Percentiles rank a stretch among this genome's conserved stretches.
Conservation (phyloP, 2,113 vertebrate genomes). For the Lota lota region DNA sequence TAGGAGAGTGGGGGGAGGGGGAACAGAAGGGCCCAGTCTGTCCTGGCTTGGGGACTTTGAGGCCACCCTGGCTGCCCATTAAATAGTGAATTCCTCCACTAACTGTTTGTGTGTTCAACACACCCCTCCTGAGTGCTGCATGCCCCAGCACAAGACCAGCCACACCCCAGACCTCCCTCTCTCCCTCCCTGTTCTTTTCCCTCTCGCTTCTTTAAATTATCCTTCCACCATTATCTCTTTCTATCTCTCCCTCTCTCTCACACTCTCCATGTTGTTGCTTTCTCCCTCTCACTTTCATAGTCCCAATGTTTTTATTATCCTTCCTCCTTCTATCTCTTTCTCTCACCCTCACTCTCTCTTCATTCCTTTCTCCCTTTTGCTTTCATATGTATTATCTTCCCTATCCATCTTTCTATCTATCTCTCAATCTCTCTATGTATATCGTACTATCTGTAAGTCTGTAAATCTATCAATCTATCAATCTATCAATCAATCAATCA, state of each 20-base stretch:
- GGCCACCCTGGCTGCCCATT: slow-evolving; percentile 70
- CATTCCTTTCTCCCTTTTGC: slow-evolving; percentile 65
- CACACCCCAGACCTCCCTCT: slow-evolving; percentile 64
- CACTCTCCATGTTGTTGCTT: not conserved
- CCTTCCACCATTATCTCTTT: not conserved
- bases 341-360: slow-evolving; percentile 56
- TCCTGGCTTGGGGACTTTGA: slow-evolving; percentile 50
- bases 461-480: no score
- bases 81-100: slow-evolving; percentile 82
- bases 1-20: slow-evolving; percentile 3
- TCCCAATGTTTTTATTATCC: no score
- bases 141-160: slow-evolving; percentile 72
- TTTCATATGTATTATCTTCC: slow-evolving; percentile 32
- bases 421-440: no score
- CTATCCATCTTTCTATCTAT: no score
- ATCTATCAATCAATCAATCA: no score
- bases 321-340: not conserved
- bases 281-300: slow-evolving; percentile 58
- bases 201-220: no score
- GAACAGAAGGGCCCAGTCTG: slow-evolving; percentile 15
- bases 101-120: slow-evolving; percentile 82
- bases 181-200: no score
- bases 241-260: slow-evolving; percentile 10
- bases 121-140: slow-evolving; percentile 77
- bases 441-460: no score